Percentiles rank a stretch among this genome's conserved stretches.
phyloP scores from a whole-genome alignment of 2,113 vertebrate species.

The Silurus asotus region DNA sequence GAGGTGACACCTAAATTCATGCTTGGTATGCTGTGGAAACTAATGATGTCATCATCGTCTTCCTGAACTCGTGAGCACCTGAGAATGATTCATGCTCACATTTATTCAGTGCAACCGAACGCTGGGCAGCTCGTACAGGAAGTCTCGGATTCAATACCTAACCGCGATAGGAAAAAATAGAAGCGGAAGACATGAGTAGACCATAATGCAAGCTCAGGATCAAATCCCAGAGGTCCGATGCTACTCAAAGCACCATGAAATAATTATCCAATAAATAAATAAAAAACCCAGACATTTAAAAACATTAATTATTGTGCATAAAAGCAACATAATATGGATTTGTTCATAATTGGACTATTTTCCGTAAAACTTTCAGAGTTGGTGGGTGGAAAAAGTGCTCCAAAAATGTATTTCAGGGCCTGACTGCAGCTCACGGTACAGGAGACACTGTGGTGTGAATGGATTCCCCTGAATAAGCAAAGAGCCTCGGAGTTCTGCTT shows the following conservation, averaged over 20 bases:
- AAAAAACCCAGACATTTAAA: not conserved
- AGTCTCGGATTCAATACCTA: too few relatives aligned
- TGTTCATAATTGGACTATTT: not conserved
- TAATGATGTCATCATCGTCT: too few relatives aligned
- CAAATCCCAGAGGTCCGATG: not conserved
- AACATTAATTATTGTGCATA: not conserved
- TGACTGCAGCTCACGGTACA: not conserved
- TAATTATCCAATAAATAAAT: not conserved
- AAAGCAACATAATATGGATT: not conserved
- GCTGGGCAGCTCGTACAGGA: too few relatives aligned
- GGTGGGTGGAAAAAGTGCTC: not conserved
- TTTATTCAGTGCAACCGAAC: too few relatives aligned
- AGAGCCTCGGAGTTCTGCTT: constrained; percentile 27
- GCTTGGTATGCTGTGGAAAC: too few relatives aligned
- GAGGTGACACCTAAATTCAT: too few relatives aligned
- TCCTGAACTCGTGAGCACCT: too few relatives aligned
- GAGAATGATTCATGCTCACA: too few relatives aligned
- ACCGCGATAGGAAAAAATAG: not conserved
- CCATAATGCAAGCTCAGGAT: not conserved
- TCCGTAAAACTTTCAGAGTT: too few relatives aligned
- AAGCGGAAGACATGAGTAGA: not conserved
- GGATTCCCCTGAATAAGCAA: not conserved
- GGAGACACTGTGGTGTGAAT: not conserved
- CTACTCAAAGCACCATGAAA: not conserved
- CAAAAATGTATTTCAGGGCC: not conserved